phyloP scores from a whole-genome alignment of 2,797 vertebrate genomes.

The Rhabdophis nuchalis region DNA sequence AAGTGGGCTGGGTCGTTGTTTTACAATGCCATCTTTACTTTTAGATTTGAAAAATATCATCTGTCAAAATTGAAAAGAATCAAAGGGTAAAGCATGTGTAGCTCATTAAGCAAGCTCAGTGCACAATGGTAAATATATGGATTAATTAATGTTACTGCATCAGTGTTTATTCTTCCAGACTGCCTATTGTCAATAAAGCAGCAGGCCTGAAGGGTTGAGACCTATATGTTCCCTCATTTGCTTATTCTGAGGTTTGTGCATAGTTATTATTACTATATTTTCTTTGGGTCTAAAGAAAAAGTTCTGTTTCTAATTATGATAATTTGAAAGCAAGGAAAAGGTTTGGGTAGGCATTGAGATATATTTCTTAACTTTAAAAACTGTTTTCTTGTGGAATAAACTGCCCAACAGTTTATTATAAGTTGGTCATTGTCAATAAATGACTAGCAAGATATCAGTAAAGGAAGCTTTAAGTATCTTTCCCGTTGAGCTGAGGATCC shows the following conservation, averaged over 20 bases:
- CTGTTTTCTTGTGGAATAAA: background rate
- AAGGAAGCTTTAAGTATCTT: constrained; percentile 13
- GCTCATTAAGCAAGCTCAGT: background rate
- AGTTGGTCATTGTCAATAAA: background rate
- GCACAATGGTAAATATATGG: background rate
- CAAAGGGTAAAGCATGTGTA: background rate
- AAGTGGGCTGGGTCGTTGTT: too few species aligned
- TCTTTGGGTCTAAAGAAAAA: background rate
- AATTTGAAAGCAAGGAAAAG: background rate
- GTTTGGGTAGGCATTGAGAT: background rate
- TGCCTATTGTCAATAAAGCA: background rate
- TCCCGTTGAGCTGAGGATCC: background rate
- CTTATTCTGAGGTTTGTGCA: background rate
- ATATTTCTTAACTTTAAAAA: background rate
- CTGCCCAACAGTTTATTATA: background rate
- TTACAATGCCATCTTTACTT: background rate
- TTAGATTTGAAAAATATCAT: background rate
- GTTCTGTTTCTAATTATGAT: background rate
- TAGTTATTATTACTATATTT: background rate
- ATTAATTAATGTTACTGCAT: background rate
- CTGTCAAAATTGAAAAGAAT: background rate
- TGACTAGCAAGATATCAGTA: background rate
- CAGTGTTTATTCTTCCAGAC: background rate
- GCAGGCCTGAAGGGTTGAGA: background rate
- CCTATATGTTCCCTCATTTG: background rate